phyloP scores from a whole-genome alignment of 2,113 vertebrate species.

The Propithecus coquereli region DNA sequence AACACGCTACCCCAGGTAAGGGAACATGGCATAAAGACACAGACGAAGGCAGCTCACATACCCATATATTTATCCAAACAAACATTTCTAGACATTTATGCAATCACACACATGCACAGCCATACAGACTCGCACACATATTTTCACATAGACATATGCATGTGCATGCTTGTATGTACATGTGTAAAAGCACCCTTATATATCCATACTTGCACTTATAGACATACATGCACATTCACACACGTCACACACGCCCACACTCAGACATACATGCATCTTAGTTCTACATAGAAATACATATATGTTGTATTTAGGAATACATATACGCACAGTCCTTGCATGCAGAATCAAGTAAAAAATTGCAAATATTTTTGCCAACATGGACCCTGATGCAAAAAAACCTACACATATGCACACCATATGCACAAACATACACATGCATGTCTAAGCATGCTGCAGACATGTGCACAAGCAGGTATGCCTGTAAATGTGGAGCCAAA shows the following conservation, averaged over 20 bases:
- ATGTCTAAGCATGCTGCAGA: neutral
- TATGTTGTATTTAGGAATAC: neutral
- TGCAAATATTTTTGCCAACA: too few species aligned
- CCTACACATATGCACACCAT: neutral
- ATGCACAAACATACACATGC: neutral
- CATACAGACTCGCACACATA: neutral
- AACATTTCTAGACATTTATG: accelerated
- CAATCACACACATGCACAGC: too few species aligned
- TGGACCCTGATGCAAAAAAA: neutral
- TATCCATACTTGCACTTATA: neutral
- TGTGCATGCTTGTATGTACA: neutral
- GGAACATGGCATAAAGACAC: neutral
- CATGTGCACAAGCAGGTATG: neutral
- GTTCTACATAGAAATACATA: neutral
- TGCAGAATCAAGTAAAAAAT: neutral
- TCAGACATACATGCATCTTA: accelerated
- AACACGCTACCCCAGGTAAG: accelerated
- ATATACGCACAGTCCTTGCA: accelerated
- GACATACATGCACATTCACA: neutral
- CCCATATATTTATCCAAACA: neutral
- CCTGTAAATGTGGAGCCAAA: neutral
- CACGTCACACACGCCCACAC: accelerated
- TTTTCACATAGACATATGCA: neutral
- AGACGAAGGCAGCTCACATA: neutral
- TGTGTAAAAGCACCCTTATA: neutral